Evolutionary conservation across 1,140 invertebrate species (phyloP).

Genomic region (Radopholus similis): DNA sequence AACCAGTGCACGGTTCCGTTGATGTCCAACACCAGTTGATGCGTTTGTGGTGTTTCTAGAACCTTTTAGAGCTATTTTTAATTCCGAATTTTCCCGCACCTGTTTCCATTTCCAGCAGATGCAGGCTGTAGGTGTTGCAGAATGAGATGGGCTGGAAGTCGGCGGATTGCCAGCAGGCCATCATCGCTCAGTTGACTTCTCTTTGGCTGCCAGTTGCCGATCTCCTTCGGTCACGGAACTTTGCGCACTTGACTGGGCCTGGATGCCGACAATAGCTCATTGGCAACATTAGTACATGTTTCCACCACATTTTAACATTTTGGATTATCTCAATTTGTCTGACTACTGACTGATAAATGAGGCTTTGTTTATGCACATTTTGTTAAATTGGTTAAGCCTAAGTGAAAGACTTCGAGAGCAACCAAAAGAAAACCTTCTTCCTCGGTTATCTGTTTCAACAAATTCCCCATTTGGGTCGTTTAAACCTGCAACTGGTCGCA

Average conservation of each 20-base stretch:
- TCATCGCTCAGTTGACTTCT: not conserved
- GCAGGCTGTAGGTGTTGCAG: conserved; percentile 40
- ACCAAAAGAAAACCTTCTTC: too few relatives aligned
- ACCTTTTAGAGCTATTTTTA: too few relatives aligned
- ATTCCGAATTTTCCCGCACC: not conserved
- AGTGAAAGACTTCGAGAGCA: too few relatives aligned
- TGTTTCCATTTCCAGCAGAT: conserved; percentile 17
- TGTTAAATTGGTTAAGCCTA: too few relatives aligned
- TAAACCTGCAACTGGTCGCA: conserved; percentile 41
- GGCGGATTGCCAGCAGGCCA: conserved; percentile 16
- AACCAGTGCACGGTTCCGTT: conserved; percentile 27
- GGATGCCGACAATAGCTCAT: too few relatives aligned
- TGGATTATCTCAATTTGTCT: too few relatives aligned
- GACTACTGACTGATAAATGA: not conserved
- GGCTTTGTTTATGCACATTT: too few relatives aligned
- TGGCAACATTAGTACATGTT: too few relatives aligned
- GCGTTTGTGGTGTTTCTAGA: not conserved
- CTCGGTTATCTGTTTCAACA: not conserved
- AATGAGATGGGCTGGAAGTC: conserved; percentile 29
- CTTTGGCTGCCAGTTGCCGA: not conserved
- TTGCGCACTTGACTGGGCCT: too few relatives aligned
- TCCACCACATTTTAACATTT: too few relatives aligned
- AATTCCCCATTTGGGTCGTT: not conserved
- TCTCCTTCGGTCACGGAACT: not conserved
- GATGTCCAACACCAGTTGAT: conserved; percentile 33